phyloP scores from a whole-genome alignment of 2,113 vertebrate genomes.

The Clupea harengus region DNA sequence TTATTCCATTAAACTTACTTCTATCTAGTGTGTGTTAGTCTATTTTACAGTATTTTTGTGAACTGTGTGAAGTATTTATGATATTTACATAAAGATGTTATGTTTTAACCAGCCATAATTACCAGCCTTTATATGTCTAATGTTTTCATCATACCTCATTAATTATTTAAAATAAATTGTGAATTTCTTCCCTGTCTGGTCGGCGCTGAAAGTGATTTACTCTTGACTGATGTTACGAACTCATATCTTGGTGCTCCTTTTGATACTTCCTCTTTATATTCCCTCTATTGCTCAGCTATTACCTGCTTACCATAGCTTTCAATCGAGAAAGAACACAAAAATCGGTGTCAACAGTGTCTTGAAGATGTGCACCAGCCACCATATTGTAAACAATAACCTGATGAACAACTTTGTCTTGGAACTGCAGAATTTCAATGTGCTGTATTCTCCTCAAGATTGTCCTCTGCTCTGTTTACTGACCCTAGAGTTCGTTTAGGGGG shows the following conservation, averaged over 20 bases:
- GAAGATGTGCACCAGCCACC: background rate
- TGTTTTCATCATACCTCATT: background rate
- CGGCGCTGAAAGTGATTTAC: background rate
- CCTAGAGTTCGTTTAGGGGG: background rate
- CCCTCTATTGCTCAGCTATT: background rate
- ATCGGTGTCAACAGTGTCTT: background rate
- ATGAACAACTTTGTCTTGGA: background rate
- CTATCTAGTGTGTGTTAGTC: background rate
- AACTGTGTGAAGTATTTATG: background rate
- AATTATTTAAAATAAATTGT: too few species aligned
- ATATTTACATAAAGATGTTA: background rate
- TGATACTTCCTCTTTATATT: background rate
- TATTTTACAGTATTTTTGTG: background rate
- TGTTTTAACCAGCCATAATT: background rate
- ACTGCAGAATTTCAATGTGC: background rate
- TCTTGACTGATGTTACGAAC: background rate
- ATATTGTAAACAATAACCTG: background rate
- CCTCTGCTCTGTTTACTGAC: background rate
- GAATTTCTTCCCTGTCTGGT: background rate
- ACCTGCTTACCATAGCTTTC: background rate
- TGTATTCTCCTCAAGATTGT: background rate
- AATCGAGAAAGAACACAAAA: background rate
- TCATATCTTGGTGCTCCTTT: background rate
- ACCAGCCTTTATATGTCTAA: background rate
- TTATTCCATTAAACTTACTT: background rate